Evolutionary conservation across 2,888 invertebrate genomes (phyloP).

Genomic region (Augochlorella aurata): DNA sequence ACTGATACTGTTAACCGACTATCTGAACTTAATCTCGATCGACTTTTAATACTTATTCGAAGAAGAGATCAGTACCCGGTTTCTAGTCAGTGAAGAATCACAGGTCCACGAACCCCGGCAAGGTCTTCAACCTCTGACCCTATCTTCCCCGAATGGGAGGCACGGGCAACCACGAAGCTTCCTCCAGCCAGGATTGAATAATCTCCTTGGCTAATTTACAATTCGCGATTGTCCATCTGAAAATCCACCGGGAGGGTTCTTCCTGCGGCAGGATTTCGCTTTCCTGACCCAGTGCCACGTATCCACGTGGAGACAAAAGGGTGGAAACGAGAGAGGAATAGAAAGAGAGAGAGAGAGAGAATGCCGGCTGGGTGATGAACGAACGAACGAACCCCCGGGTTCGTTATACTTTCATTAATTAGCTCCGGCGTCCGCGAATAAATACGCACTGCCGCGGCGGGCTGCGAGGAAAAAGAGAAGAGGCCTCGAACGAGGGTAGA

Average conservation of each 20-base stretch:
- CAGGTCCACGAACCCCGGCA: neutral
- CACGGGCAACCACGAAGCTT: neutral
- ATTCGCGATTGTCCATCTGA: conserved; percentile 6
- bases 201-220: conserved; percentile 17
- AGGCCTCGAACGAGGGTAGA: neutral
- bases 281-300: conserved; percentile 52
- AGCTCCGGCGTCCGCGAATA: conserved; percentile 19
- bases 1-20: too few relatives aligned
- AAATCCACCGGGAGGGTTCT: conserved; percentile 5
- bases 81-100: neutral
- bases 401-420: conserved; percentile 25
- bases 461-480: neutral
- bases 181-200: neutral
- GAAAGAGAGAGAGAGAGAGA: neutral
- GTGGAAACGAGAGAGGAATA: conserved; percentile 10
- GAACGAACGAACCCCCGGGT: neutral
- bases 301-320: conserved; percentile 33
- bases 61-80: neutral
- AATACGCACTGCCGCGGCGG: neutral
- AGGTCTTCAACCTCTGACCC: conserved; percentile 13
- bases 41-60: neutral
- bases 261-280: conserved; percentile 33
- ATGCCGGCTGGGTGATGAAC: neutral
- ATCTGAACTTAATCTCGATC: too few relatives aligned
- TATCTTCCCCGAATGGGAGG: neutral